Conservation (phyloP, 1,140 invertebrate species). For the Glossosoma conforme region DNA sequence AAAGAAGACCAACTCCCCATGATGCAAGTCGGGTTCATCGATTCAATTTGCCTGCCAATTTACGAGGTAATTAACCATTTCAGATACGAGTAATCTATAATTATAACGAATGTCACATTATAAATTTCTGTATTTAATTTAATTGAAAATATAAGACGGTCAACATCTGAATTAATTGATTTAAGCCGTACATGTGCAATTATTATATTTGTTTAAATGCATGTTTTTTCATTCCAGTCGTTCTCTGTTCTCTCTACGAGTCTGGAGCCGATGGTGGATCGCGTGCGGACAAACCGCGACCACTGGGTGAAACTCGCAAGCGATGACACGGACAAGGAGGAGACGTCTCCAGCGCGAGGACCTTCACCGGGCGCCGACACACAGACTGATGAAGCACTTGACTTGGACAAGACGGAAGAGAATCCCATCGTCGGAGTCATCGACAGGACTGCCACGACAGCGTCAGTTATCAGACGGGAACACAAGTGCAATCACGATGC, state of each 20-base stretch:
- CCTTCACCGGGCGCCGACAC: not conserved
- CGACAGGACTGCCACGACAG: slow-evolving; percentile 13
- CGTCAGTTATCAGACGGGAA: slow-evolving; percentile 23
- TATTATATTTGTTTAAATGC: no score
- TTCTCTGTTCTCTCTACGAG: slow-evolving; percentile 75
- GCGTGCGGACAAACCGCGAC: slow-evolving; percentile 75
- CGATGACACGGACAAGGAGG: slow-evolving; percentile 19
- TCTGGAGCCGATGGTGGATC: slow-evolving; percentile 74
- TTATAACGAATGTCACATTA: no score
- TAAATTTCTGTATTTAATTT: no score
- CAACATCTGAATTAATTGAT: no score
- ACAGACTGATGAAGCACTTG: slow-evolving; percentile 2
- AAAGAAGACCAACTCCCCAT: slow-evolving; percentile 90
- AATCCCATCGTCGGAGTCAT: slow-evolving; percentile 28
- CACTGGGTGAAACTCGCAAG: slow-evolving; percentile 77
- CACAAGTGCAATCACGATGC: slow-evolving; percentile 27
- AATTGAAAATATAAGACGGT: no score
- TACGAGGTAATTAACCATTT: slow-evolving; percentile 70
- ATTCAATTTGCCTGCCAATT: slow-evolving; percentile 91
- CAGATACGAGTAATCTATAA: not conserved
- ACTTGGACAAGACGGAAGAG: slow-evolving; percentile 15
- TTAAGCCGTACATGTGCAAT: no score
- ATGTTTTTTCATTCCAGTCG: slow-evolving; percentile 56
- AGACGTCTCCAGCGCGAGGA: not conserved
- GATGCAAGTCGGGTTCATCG: slow-evolving; percentile 96